phyloP scores from a whole-genome alignment of 2,113 vertebrate species.

The Chaetops frenatus region DNA sequence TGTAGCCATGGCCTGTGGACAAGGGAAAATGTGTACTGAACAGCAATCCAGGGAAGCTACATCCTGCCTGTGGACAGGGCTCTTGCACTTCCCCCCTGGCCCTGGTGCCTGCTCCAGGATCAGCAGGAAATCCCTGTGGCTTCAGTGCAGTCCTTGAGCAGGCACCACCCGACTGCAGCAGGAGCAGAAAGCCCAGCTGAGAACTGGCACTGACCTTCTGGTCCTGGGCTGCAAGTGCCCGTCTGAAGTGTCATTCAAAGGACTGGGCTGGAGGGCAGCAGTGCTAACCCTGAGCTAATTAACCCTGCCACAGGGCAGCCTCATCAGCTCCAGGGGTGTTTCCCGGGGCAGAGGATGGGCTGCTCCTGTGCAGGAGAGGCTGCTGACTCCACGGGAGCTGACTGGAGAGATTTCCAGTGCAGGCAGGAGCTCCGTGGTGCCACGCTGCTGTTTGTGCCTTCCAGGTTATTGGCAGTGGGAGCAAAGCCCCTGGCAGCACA shows the following conservation, averaged over 20 bases:
- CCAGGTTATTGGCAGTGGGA: neutral
- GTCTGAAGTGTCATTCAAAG: neutral
- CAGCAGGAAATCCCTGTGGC: neutral
- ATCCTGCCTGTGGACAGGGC: neutral
- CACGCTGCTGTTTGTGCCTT: neutral
- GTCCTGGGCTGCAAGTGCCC: neutral
- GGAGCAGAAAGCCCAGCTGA: neutral
- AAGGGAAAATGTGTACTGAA: neutral
- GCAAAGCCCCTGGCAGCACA: neutral
- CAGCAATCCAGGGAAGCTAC: neutral
- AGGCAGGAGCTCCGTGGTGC: neutral
- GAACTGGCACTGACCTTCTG: neutral
- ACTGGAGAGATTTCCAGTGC: neutral
- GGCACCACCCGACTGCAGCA: neutral
- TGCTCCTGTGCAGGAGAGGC: neutral
- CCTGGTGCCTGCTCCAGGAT: neutral
- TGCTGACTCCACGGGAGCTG: neutral
- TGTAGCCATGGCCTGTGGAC: neutral
- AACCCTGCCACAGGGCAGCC: neutral
- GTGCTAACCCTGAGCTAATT: neutral
- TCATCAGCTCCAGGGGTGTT: neutral
- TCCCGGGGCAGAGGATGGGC: neutral
- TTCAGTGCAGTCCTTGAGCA: neutral
- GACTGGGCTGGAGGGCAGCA: neutral
- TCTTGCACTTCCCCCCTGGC: neutral